Percentiles rank a stretch among this genome's conserved stretches.
Conservation (phyloP, 2,113 vertebrate genomes). For the Chinchilla lanigera region DNA sequence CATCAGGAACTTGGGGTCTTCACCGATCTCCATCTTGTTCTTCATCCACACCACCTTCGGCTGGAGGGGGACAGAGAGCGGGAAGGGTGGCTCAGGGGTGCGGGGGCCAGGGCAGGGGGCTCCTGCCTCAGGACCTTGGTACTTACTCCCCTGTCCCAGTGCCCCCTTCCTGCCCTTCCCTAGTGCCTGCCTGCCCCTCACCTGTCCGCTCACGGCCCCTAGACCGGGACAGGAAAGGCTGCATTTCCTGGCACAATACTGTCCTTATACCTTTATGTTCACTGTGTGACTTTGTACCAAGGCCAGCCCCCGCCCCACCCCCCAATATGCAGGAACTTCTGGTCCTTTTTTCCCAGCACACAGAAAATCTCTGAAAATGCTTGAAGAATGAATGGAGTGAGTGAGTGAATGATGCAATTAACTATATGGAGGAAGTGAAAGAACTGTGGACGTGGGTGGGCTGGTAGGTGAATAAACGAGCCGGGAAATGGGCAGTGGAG, state of each 20-base stretch:
- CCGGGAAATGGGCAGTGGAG: not conserved
- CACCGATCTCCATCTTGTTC: constrained; percentile 92
- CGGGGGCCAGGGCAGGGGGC: not conserved
- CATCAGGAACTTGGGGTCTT: constrained; percentile 93
- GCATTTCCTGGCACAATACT: accelerated
- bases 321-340: not conserved
- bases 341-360: not conserved
- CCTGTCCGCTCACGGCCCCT: not conserved
- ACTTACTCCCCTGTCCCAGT: not conserved
- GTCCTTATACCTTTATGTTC: not conserved
- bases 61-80: constrained; percentile 74
- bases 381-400: not conserved
- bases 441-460: not conserved
- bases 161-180: not conserved
- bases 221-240: too few species aligned
- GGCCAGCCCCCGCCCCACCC: not conserved
- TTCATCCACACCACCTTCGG: constrained; percentile 96
- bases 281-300: not conserved
- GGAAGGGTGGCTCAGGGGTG: not conserved
- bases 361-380: not conserved
- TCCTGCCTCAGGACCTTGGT: not conserved
- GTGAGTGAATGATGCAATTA: not conserved
- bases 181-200: not conserved
- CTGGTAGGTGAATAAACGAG: not conserved
- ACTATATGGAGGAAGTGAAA: not conserved